Evolutionary conservation across 2,888 invertebrate genomes (phyloP).

Genomic region (Acanthosepion lycidas): DNA sequence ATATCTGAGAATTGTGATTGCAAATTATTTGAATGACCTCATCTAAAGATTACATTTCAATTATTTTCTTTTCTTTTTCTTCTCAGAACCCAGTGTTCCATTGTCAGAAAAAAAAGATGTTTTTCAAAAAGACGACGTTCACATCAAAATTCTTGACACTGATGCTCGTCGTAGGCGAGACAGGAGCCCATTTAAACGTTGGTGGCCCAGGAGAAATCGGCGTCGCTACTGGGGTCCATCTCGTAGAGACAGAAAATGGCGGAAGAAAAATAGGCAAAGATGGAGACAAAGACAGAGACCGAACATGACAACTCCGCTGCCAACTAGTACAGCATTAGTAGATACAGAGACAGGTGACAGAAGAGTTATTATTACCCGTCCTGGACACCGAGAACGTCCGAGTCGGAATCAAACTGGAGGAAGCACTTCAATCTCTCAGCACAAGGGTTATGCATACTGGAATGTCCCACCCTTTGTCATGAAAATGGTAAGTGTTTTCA

Average conservation of each 20-base stretch:
- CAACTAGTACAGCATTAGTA: neutral
- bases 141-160: neutral
- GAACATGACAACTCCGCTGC: neutral
- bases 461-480: neutral
- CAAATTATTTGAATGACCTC: too few relatives aligned
- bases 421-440: neutral
- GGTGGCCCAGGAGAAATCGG: neutral
- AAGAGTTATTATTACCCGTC: neutral
- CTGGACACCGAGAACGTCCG: neutral
- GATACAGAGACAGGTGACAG: neutral
- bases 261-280: neutral
- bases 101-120: neutral
- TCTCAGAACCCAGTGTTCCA: neutral
- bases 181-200: neutral
- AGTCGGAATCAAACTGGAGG: neutral
- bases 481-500: neutral
- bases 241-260: neutral
- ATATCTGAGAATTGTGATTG: too few relatives aligned
- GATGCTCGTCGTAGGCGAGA: neutral
- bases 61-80: neutral
- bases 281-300: neutral
- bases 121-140: neutral
- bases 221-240: neutral
- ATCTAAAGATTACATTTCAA: too few relatives aligned
- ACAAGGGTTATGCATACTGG: neutral